Conservation (phyloP, 2,888 invertebrate genomes). For the Dicyrtoma fusca region DNA sequence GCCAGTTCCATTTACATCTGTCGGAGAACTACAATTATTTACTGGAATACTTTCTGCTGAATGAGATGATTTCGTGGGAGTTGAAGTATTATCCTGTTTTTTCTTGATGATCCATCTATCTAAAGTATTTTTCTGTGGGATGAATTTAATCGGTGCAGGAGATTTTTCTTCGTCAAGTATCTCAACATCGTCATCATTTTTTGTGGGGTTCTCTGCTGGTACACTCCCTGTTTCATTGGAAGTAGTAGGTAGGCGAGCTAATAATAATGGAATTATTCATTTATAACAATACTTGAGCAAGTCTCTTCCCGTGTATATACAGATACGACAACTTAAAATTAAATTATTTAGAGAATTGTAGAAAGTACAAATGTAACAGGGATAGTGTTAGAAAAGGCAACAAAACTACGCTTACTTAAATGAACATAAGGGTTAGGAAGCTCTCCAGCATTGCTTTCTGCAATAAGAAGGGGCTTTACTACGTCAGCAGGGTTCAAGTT, state of each 20-base stretch:
- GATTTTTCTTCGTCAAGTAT: conserved; percentile 1
- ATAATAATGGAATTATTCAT: background rate
- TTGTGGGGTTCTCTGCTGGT: too few relatives aligned
- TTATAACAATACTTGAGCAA: conserved; percentile 10
- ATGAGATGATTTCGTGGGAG: background rate
- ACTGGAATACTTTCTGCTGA: background rate
- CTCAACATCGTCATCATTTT: background rate
- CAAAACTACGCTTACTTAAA: background rate
- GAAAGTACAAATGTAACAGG: too few relatives aligned
- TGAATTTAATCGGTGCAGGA: conserved; percentile 21
- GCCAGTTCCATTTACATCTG: background rate
- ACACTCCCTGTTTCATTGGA: background rate
- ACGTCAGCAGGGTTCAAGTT: background rate
- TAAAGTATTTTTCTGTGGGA: conserved; percentile 42
- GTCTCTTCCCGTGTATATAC: too few relatives aligned
- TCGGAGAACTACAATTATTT: background rate
- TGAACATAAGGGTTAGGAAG: conserved; percentile 22
- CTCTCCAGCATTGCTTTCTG: too few relatives aligned
- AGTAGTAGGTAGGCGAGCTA: background rate
- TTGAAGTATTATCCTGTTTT: conserved; percentile 27
- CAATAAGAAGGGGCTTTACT: background rate
- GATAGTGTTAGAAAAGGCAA: background rate
- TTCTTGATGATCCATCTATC: conserved; percentile 45
- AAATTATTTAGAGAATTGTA: too few relatives aligned
- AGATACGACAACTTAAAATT: too few relatives aligned